Base-by-base conservation (phyloP, 1,140 invertebrate species). In the Solen grandis region DNA sequence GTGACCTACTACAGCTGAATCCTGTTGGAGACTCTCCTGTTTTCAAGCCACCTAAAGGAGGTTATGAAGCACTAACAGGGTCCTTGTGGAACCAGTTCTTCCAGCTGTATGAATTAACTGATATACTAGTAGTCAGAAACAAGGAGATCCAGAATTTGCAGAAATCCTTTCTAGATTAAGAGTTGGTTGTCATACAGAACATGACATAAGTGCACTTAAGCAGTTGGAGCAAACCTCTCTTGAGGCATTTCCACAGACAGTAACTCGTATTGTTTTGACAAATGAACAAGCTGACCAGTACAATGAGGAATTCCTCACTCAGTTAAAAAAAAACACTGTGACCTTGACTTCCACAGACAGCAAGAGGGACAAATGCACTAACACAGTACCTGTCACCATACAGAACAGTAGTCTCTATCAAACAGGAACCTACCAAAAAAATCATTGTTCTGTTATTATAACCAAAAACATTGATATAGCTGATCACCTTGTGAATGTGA, bases 401-500 rank as follows among this genome's bases (percentile, higher is more conserved):
- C n/a, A n/a, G n/a, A n/a, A n/a, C n/a, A n/a, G n/a, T n/a, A n/a
- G n/a, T n/a, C n/a, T 50, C 13, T 46, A 41, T 38, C 19, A 63
- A 31, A 75, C 57, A 52, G 38, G 73, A 54, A 33, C 27, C n/a
- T 46, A 66, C 3, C 46, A 60, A 19, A 5, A 36, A 13, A 25
- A 4, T 8, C 1, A 52, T 22, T 31, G 31, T 35, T 4, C 5
- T 31, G 27, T 57, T 16, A 65, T 76, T 25, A 52, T 76, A 10
- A 76, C 73, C 2, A 76, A 76, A 55, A 76, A 62, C 29, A 35
- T 54, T 35, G 73, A 76, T 76, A 54, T 66, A 27, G 13, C 25
- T 54, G 60, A 63, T 29, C 38, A 65, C 31, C 50, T 65, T 33
- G 73, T 65, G 5, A 76, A 55, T 65, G 38, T 19, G 22, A 19